A percentile compares a stretch with the other conserved stretches of the same genome.
Conservation (phyloP, 2,888 invertebrate genomes). For the Hyalella azteca region DNA sequence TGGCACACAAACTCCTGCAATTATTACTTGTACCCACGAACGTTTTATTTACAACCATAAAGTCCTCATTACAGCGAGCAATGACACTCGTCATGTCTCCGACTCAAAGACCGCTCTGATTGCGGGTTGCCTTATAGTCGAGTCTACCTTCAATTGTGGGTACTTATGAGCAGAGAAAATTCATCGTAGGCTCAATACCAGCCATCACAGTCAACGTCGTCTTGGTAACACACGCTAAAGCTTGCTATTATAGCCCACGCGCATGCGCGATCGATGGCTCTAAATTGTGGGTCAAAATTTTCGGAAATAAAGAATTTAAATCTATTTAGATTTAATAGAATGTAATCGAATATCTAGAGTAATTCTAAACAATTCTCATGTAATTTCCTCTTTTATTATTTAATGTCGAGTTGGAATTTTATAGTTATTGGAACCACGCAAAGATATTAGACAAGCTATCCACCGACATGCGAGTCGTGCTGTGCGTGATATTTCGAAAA, state of each 20-base stretch:
- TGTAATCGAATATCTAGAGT: too few relatives aligned
- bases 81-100: constrained; percentile 3
- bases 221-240: not conserved
- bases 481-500: too few relatives aligned
- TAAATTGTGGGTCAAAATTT: too few relatives aligned
- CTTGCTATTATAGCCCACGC: not conserved
- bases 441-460: too few relatives aligned
- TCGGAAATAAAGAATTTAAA: too few relatives aligned
- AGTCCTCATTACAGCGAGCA: not conserved
- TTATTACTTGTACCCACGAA: not conserved
- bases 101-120: not conserved
- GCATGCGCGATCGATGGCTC: not conserved
- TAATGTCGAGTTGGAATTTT: too few relatives aligned
- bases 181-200: constrained; percentile 6
- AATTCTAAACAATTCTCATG: too few relatives aligned
- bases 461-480: too few relatives aligned
- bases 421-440: too few relatives aligned
- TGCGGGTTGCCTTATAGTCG: not conserved
- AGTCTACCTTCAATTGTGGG: not conserved
- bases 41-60: not conserved
- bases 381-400: too few relatives aligned
- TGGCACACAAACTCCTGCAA: too few relatives aligned
- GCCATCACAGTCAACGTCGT: not conserved
- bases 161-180: not conserved
- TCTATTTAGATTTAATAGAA: too few relatives aligned